Percentiles rank a stretch among this genome's conserved stretches.
These are phyloP conservation scores for Gymnarchus niloticus DNA, from an alignment of 2,113 vertebrate genomes.

Conservation along the genomic window DNA sequence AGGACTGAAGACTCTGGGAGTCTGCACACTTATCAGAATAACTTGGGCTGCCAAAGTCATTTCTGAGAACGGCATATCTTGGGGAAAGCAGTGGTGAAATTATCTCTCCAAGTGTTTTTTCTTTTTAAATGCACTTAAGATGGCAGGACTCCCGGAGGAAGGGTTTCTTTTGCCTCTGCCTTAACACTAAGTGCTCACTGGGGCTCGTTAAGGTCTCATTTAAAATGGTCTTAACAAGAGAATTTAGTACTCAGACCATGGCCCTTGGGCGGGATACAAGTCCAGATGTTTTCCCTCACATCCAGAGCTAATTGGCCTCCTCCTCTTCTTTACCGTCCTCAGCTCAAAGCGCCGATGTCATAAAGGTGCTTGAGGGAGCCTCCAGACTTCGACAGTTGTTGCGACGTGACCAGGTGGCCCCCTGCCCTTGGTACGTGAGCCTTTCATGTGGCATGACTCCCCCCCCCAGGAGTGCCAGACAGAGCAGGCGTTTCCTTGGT, in stretches of 20 bases:
- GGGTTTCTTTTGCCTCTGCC: background rate
- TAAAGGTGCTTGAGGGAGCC: constrained; percentile 17
- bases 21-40: background rate
- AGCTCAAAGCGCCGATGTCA: background rate
- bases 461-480: background rate
- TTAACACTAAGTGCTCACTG: background rate
- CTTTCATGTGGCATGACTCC: background rate
- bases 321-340: background rate
- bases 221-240: constrained; percentile 11
- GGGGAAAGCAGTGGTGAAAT: background rate
- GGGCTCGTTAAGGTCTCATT: constrained; percentile 16
- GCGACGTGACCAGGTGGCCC: background rate
- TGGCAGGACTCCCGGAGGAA: background rate
- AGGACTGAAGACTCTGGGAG: background rate
- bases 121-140: background rate
- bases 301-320: background rate
- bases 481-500: background rate
- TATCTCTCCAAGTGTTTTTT: background rate
- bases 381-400: background rate
- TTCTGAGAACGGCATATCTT: background rate
- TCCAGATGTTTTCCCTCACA: constrained; percentile 4
- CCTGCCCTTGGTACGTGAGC: background rate
- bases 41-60: background rate
- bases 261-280: background rate
- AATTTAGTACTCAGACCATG: background rate